These are phyloP conservation scores for Nemapogon koenigi DNA, from an alignment of 2,888 invertebrate species.

Conservation along the genomic window DNA sequence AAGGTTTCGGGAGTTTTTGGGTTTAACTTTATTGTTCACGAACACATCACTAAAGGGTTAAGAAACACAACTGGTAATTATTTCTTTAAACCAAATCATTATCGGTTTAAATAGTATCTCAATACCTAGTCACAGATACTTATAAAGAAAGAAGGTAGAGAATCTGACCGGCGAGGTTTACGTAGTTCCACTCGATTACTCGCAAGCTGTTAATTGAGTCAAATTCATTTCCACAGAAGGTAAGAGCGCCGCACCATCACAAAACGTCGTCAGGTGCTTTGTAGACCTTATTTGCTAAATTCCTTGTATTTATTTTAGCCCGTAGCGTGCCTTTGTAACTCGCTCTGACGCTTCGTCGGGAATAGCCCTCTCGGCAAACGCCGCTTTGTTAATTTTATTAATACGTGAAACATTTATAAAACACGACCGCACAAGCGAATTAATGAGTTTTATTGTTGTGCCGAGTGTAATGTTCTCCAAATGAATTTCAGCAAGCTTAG, in stretches of 20 bases:
- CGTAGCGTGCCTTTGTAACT: constrained; percentile 38
- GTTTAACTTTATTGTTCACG: too few species aligned
- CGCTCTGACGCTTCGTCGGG: constrained; percentile 53
- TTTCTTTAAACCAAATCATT: too few species aligned
- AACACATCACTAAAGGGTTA: too few species aligned
- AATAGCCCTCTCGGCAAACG: constrained; percentile 49
- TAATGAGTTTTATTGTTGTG: constrained; percentile 62
- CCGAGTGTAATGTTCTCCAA: constrained; percentile 50
- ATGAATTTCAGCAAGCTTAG: constrained; percentile 39
- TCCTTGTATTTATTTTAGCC: constrained; percentile 63
- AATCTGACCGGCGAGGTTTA: too few species aligned
- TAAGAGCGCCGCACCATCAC: constrained; percentile 18
- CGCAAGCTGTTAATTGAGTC: too few species aligned
- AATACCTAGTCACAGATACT: too few species aligned
- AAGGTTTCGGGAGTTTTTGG: too few species aligned
- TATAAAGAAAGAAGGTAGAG: too few species aligned
- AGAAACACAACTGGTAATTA: too few species aligned
- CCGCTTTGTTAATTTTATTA: constrained; percentile 64
- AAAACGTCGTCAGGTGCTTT: constrained; percentile 44
- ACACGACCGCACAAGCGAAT: constrained; percentile 54
- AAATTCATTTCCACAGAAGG: too few species aligned
- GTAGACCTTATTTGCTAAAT: constrained; percentile 57
- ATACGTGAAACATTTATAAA: constrained; percentile 63
- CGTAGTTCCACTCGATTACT: too few species aligned
- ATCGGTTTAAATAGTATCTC: too few species aligned